Percentiles rank a stretch among this genome's conserved stretches.
Conservation (phyloP, 2,113 vertebrate genomes). For the Oxygymnocypris stewartii region DNA sequence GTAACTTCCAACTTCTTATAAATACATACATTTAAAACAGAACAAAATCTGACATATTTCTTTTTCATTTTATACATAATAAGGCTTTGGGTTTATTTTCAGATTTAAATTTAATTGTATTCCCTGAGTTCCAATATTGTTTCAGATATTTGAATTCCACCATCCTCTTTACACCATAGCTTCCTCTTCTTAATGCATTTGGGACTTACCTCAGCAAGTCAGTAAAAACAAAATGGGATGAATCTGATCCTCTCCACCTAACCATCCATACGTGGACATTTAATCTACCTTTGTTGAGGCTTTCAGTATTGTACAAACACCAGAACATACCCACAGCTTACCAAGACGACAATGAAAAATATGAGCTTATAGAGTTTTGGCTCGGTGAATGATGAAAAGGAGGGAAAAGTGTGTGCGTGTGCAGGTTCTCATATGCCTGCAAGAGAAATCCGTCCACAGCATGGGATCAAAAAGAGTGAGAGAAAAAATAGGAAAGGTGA, state of each 20-base stretch:
- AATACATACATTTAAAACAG: no score
- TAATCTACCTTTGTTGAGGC: not conserved
- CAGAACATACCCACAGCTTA: not conserved
- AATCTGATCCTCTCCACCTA: not conserved
- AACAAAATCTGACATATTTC: not conserved
- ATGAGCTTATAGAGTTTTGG: constrained; percentile 17
- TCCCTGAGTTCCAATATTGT: not conserved
- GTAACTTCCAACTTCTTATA: no score
- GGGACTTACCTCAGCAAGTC: not conserved
- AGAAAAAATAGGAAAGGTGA: constrained; percentile 17
- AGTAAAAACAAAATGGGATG: not conserved
- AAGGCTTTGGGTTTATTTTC: not conserved
- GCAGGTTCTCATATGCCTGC: constrained; percentile 7
- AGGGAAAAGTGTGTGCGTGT: constrained; percentile 37
- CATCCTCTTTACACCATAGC: not conserved
- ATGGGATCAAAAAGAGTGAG: constrained; percentile 45
- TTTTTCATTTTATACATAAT: not conserved
- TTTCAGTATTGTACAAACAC: constrained; percentile 32
- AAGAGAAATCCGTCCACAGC: constrained; percentile 23
- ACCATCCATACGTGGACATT: constrained; percentile 15
- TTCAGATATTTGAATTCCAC: not conserved
- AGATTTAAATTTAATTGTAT: not conserved
- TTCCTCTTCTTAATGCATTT: not conserved
- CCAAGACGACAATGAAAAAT: constrained; percentile 14
- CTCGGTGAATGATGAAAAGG: constrained; percentile 23